Percentiles rank a stretch among this genome's conserved stretches.
Evolutionary conservation across 2,888 invertebrate species (phyloP).

Genomic region (Scelioninae gen. 2): DNA sequence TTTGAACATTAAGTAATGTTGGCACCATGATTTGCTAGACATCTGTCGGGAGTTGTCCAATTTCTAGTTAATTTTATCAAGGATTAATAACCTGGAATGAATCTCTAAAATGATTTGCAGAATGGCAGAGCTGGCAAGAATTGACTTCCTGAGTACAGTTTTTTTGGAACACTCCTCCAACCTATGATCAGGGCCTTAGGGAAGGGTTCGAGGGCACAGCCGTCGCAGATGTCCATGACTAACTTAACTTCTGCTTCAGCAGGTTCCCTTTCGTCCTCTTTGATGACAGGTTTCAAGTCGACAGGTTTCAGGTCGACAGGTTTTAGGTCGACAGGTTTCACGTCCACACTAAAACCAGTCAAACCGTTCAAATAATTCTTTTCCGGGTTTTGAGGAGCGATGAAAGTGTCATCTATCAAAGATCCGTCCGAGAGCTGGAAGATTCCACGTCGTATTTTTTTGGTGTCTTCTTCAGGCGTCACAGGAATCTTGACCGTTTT

Average conservation of each 20-base stretch:
- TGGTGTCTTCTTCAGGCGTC: slow-evolving; percentile 65
- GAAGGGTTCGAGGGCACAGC: slow-evolving; percentile 87
- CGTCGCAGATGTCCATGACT: slow-evolving; percentile 86
- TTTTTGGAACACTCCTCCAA: slow-evolving; percentile 85
- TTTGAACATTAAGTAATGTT: slow-evolving; percentile 17
- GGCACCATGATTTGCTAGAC: slow-evolving; percentile 43
- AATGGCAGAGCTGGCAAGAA: slow-evolving; percentile 82
- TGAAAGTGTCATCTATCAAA: slow-evolving; percentile 80
- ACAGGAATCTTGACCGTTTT: neutral
- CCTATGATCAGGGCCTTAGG: slow-evolving; percentile 86
- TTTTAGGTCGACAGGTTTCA: too few relatives aligned
- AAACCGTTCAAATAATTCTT: slow-evolving; percentile 80
- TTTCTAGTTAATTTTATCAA: neutral
- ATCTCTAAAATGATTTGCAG: slow-evolving; percentile 80
- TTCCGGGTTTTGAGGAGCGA: slow-evolving; percentile 75
- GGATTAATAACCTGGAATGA: neutral
- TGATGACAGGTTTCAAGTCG: too few relatives aligned
- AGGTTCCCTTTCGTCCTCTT: slow-evolving; percentile 85
- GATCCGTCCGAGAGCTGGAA: slow-evolving; percentile 82
- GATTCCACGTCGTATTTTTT: slow-evolving; percentile 81
- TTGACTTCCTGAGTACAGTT: slow-evolving; percentile 84
- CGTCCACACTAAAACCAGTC: slow-evolving; percentile 84
- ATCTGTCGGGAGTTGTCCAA: neutral
- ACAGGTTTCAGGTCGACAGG: too few relatives aligned
- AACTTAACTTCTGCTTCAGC: slow-evolving; percentile 89